Evolutionary conservation across 2,888 invertebrate species (phyloP), one percentile per base, ranked within the genome.

Genomic region (Melanostoma scalare): DNA sequence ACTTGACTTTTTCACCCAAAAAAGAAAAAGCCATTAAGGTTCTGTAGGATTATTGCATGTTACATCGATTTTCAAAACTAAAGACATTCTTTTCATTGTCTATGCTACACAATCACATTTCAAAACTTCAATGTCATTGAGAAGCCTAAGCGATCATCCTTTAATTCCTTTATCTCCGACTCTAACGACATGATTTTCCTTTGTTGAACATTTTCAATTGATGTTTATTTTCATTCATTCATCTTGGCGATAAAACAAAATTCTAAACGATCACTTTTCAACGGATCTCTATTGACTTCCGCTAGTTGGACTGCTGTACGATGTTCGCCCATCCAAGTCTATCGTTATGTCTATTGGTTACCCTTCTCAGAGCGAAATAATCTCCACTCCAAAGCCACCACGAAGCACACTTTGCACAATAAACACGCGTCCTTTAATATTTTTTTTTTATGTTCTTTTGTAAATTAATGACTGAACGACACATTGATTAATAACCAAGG

Each of bases 381-480:
- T 58, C 58, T 52, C 50, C 36, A 10, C 3, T 30, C 20, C 6
- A 40, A 71, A 75, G 40, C 80, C 80, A 80, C 75, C 80, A 71
- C 36, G 75, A 80, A 80, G 74, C 33, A 53, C 35, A 6, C 63
- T 53, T 60, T 46, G 44, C 38, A 69, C n/a, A 46, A 74, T 31
- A 71, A 40, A 71, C 50, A 48, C 35, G 10, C 61, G n/a, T 3
- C 48, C 5, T 6, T 5, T 36, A 6, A 38, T 38, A 9, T 31
- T 5, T 31, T 42, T 0, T 33, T 6, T 42, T 60, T 44, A 38
- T 38, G 30, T 48, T 52, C 33, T 52, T 73, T 67, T 76, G 67
- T 60, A 76, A 84, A 79, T 84, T 74, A 84, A 84, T 79, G 84
- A 75, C 79, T 33, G 69, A 84, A 79, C 71, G 79, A 79, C 79